These are phyloP conservation scores for Buteo buteo DNA, from an alignment of 2,113 vertebrate species.

Conservation along the genomic window DNA sequence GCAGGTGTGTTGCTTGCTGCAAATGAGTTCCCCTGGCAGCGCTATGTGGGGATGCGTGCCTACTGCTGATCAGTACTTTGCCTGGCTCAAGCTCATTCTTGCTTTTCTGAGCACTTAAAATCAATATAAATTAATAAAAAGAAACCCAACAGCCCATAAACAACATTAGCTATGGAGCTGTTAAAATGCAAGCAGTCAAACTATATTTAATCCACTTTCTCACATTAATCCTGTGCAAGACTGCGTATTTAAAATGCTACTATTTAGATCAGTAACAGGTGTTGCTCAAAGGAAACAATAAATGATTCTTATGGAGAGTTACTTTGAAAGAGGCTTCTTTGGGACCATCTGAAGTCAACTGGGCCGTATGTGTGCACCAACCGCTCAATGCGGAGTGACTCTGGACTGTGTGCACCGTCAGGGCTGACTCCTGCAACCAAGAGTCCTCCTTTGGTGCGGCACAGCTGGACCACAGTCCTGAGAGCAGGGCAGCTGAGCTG, in stretches of 20 bases:
- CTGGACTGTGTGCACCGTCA: background rate
- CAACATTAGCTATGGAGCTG: slow-evolving; percentile 17
- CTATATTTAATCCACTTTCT: slow-evolving; percentile 17
- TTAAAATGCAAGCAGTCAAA: slow-evolving; percentile 30
- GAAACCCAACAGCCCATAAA: slow-evolving; percentile 57
- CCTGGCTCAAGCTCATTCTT: slow-evolving; percentile 5
- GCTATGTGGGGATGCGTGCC: background rate
- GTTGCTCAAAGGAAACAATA: background rate
- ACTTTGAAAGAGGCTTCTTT: background rate
- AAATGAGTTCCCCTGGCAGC: background rate
- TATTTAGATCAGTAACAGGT: slow-evolving; percentile 27
- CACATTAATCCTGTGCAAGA: background rate
- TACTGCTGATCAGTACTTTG: background rate
- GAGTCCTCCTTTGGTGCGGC: background rate
- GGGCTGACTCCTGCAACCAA: background rate
- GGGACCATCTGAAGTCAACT: background rate
- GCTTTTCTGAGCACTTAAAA: slow-evolving; percentile 19
- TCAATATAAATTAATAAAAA: slow-evolving; percentile 68
- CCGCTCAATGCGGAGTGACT: background rate
- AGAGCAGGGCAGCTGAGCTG: background rate
- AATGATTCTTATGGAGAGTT: background rate
- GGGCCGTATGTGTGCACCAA: background rate
- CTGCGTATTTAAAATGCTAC: background rate
- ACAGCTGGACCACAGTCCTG: background rate
- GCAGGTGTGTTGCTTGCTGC: background rate